These are phyloP conservation scores for Lycophotia porphyrea DNA, from an alignment of 2,888 invertebrate species.

Conservation along the genomic window DNA sequence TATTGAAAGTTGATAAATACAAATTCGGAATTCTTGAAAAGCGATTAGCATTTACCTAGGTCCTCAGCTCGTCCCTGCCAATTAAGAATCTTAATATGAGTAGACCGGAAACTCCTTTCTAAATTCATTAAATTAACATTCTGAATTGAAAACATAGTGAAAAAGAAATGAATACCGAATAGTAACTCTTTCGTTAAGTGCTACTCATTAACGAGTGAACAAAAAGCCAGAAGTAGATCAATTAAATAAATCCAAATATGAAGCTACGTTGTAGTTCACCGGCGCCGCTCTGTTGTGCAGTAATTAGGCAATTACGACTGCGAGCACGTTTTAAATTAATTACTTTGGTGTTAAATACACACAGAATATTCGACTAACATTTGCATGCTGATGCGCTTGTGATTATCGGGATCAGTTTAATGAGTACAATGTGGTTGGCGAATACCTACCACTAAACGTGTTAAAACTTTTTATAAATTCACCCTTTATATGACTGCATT, in stretches of 20 bases:
- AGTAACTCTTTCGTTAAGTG: conserved; percentile 5
- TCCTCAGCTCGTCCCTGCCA: background rate
- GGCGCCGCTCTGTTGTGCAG: conserved; percentile 52
- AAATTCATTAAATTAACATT: background rate
- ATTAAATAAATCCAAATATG: conserved; percentile 59
- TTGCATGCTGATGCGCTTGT: conserved; percentile 60
- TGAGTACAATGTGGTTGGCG: conserved; percentile 30
- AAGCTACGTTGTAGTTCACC: conserved; percentile 49
- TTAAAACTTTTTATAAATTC: conserved; percentile 22
- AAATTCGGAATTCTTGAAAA: background rate
- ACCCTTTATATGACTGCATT: background rate
- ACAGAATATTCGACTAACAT: conserved; percentile 61
- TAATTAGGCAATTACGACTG: conserved; percentile 61
- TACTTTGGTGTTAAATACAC: conserved; percentile 61
- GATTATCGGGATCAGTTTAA: conserved; percentile 54
- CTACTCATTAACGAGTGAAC: conserved; percentile 37
- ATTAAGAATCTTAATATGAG: background rate
- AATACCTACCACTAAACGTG: background rate
- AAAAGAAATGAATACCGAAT: background rate
- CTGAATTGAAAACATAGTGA: background rate
- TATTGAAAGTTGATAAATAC: background rate
- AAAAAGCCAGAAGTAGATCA: conserved; percentile 52
- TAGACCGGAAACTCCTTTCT: background rate
- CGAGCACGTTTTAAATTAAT: conserved; percentile 62
- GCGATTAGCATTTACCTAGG: background rate